Evolutionary conservation across 1,140 invertebrate genomes (phyloP), one percentile per base, ranked within the genome.

Genomic region (Trichonephila clavipes): DNA sequence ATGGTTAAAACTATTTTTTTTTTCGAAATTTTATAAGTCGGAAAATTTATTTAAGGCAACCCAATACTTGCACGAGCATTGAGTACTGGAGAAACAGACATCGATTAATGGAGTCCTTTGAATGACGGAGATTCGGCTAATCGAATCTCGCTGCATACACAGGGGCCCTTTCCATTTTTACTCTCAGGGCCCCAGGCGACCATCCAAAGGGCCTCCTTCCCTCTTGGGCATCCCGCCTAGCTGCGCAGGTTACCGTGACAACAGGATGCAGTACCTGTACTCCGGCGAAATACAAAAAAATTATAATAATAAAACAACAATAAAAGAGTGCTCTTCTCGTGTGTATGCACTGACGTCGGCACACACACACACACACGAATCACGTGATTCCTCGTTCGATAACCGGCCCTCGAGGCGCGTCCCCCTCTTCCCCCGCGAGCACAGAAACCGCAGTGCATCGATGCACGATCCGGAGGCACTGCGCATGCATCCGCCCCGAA

Each of bases 211-310:
- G 66, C 24, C 40, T 51, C 19, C 51, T 58, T 4, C 34, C 19
- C 51, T 66, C 40, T 88, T 19, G 34, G 86, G 86, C 86, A 62
- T 40, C 28, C 62, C 24, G 59, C 86, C 86, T 88, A 88, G 86
- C 86, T 88, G 86, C 28, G 86, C 86, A 66, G 24, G 61, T 88
- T 88, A 88, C 86, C 86, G 86, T 88, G 86, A 88, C 86, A 88
- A 88, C 86, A 88, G 86, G 86, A 88, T 88, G 86, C 86, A 88
- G 86, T 61, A 64, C 59, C 86, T 88, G 86, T 88, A 88, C 86
- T 83, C 19, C 82, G 82, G 40, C 28, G 82, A 40, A n/a, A 44
- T 59, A 19, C 21, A 51, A 83, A 21, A 83, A 59, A n/a, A 83
- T 44, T 40, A 72, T 28, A 40, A 77, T 34, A 77, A 77, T 34